These are phyloP conservation scores for Rhopalosiphum nymphaeae DNA, from an alignment of 2,888 invertebrate species.

Conservation along the genomic window DNA sequence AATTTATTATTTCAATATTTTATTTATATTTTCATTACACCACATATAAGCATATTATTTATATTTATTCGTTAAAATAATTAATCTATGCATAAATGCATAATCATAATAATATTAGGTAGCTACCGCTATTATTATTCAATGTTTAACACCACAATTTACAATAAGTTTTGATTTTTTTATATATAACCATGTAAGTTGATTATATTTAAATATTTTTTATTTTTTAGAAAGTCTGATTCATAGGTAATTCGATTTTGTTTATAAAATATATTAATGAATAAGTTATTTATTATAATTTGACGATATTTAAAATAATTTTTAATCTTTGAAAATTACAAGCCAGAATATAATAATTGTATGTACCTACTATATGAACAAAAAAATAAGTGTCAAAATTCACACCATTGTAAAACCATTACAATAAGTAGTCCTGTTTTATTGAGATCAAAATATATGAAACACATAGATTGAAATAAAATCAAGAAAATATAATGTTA, in stretches of 20 bases:
- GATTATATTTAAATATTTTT: background rate
- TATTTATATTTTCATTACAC: background rate
- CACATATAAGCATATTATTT: background rate
- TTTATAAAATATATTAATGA: background rate
- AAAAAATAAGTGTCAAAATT: background rate
- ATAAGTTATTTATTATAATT: background rate
- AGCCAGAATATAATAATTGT: background rate
- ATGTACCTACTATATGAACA: background rate
- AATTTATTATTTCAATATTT: constrained; percentile 17
- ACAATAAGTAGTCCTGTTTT: background rate
- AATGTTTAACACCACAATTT: background rate
- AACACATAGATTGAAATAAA: background rate
- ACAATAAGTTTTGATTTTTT: background rate
- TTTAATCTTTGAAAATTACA: background rate
- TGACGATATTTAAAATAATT: background rate
- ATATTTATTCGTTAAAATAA: constrained; percentile 6
- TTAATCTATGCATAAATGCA: background rate
- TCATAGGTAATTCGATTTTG: background rate
- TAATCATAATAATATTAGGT: background rate
- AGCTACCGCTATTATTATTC: background rate
- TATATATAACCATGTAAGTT: background rate
- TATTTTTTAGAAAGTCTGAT: background rate
- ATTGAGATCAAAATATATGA: background rate
- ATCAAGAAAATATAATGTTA: background rate
- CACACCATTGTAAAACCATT: background rate